Evolutionary conservation across 2,113 vertebrate genomes (phyloP).

Genomic region (Neodon shergylaensis): DNA sequence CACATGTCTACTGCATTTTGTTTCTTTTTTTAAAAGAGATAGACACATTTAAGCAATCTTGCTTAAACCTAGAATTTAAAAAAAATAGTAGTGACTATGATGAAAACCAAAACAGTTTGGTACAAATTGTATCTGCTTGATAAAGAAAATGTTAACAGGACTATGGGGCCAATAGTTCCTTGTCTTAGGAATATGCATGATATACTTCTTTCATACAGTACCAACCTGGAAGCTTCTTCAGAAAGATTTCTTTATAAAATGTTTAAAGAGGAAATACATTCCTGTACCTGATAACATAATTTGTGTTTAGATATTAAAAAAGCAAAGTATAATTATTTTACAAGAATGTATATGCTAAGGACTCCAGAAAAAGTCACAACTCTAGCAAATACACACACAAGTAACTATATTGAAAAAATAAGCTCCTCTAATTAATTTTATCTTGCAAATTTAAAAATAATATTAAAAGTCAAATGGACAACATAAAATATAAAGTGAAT

Average conservation of each 20-base stretch:
- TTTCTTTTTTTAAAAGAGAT: neutral
- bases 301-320: slow-evolving; percentile 12
- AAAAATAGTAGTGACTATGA: slow-evolving; percentile 77
- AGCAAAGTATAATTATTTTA: neutral
- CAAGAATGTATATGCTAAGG: neutral
- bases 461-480: neutral
- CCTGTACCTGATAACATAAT: neutral
- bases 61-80: slow-evolving; percentile 44
- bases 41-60: neutral
- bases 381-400: neutral
- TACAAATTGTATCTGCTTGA: slow-evolving; percentile 79
- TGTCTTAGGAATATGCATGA: slow-evolving; percentile 80
- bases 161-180: slow-evolving; percentile 78
- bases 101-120: slow-evolving; percentile 78
- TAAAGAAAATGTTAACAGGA: slow-evolving; percentile 85
- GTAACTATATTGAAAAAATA: neutral
- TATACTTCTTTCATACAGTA: slow-evolving; percentile 74
- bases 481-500: neutral
- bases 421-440: slow-evolving; percentile 27
- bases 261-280: neutral
- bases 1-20: neutral
- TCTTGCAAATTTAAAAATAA: slow-evolving; percentile 2
- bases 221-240: slow-evolving; percentile 63
- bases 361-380: neutral
- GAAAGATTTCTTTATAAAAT: neutral